Evolutionary conservation across 2,113 vertebrate genomes (phyloP).

Genomic region (Marmota flaviventris): DNA sequence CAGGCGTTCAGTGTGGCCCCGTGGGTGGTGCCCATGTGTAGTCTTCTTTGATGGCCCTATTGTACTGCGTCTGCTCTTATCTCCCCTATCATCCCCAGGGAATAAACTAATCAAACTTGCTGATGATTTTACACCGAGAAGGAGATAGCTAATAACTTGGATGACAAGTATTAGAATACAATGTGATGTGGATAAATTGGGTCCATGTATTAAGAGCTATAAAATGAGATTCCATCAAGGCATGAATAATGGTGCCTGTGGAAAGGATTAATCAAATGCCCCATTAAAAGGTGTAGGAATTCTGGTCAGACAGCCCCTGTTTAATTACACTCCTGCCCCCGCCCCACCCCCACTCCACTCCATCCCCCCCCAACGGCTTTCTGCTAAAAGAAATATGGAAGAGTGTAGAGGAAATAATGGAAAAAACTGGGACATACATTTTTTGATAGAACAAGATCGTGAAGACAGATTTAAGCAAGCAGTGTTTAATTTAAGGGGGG

Average conservation of each 20-base stretch:
- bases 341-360: background rate
- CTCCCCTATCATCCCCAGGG: conserved; percentile 37
- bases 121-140: conserved; percentile 78
- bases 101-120: conserved; percentile 80
- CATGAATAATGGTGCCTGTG: conserved; percentile 68
- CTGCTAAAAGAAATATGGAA: conserved; percentile 64
- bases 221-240: conserved; percentile 72
- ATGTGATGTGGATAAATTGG: conserved; percentile 83
- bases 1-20: background rate
- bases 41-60: conserved; percentile 36
- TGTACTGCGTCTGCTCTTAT: conserved; percentile 54
- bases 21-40: background rate
- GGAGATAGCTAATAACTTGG: conserved; percentile 82
- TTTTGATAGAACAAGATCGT: conserved; percentile 72
- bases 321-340: conserved; percentile 78
- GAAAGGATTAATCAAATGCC: conserved; percentile 81
- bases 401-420: conserved; percentile 71
- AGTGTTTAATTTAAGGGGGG: conserved; percentile 62
- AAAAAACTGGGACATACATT: conserved; percentile 67
- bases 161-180: conserved; percentile 84
- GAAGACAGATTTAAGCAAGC: conserved; percentile 69
- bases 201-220: conserved; percentile 80
- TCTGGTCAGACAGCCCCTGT: conserved; percentile 70
- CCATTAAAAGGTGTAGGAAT: conserved; percentile 73
- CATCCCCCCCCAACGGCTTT: conserved; percentile 47